Conservation (phyloP, 2,888 invertebrate genomes). For the Andrena haemorrhoa region DNA sequence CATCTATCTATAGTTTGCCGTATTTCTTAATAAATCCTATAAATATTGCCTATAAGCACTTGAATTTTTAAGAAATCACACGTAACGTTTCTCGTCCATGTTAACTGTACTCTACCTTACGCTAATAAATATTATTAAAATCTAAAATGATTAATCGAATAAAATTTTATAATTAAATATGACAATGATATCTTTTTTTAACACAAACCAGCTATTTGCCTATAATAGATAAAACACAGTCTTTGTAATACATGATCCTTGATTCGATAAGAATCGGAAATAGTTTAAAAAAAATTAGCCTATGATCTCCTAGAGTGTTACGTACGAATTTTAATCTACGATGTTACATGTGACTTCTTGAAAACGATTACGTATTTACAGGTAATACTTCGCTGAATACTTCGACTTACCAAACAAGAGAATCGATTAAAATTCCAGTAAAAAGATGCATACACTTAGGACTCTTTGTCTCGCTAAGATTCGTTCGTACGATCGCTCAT, state of each 20-base stretch:
- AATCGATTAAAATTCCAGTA: constrained; percentile 37
- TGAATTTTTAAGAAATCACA: constrained; percentile 45
- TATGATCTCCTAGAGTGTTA: constrained; percentile 23
- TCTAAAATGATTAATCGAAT: constrained; percentile 24
- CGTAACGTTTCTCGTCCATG: constrained; percentile 11
- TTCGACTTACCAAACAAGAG: constrained; percentile 35
- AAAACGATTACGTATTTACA: constrained; percentile 51
- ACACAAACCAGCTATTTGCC: not conserved
- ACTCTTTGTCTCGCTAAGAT: constrained; percentile 39
- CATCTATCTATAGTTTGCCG: constrained; percentile 29
- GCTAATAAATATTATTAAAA: constrained; percentile 54
- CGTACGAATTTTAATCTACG: constrained; percentile 14
- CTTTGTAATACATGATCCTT: constrained; percentile 68
- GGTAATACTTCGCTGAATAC: constrained; percentile 45
- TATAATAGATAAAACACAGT: constrained; percentile 40
- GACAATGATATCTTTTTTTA: constrained; percentile 24
- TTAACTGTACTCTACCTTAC: constrained; percentile 51
- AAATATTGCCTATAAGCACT: constrained; percentile 53
- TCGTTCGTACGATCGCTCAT: constrained; percentile 54
- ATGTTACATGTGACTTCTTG: constrained; percentile 40
- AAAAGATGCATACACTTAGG: constrained; percentile 42
- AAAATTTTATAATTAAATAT: constrained; percentile 24
- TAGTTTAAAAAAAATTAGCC: constrained; percentile 35
- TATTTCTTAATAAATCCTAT: constrained; percentile 22
- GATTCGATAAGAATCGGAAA: constrained; percentile 53